Conservation (phyloP, 2,797 vertebrate species). For the Eutrigla gurnardus region DNA sequence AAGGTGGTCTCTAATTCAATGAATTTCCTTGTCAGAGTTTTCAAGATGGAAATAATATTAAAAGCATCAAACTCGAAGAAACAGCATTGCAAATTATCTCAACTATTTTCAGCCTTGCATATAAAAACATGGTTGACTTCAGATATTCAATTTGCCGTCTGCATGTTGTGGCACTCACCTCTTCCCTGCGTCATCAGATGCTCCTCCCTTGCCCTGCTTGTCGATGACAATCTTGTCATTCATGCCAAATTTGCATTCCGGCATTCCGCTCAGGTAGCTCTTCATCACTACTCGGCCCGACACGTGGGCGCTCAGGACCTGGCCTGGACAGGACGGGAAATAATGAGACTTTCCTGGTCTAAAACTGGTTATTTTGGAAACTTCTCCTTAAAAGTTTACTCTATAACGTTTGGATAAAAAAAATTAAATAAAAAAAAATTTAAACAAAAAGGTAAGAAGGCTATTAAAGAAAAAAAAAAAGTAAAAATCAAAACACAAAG, state of each 20-base stretch:
- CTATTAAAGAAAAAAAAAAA: no score
- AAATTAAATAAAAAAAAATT: no score
- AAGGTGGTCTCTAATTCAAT: conserved; percentile 18
- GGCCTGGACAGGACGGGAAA: conserved; percentile 82
- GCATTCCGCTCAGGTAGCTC: conserved; percentile 99
- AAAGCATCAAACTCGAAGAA: conserved; percentile 9
- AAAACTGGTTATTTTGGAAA: neutral
- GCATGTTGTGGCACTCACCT: conserved; percentile 84
- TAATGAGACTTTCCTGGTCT: neutral
- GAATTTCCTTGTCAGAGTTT: conserved; percentile 14
- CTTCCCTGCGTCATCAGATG: conserved; percentile 94
- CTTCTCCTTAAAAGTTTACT: no score
- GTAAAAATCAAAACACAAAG: neutral
- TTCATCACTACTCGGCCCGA: conserved; percentile 99
- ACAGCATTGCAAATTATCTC: neutral
- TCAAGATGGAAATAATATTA: conserved; percentile 11
- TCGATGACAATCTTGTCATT: conserved; percentile 99
- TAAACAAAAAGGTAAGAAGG: no score
- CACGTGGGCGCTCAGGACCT: conserved; percentile 97
- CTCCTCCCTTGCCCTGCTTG: conserved; percentile 97
- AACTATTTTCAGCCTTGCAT: neutral
- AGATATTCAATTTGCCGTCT: neutral
- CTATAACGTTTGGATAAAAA: no score
- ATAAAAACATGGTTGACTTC: neutral
- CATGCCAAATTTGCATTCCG: conserved; percentile 99